These are phyloP conservation scores for Anadara kagoshimensis DNA, from an alignment of 1,140 invertebrate species.

Conservation along the genomic window DNA sequence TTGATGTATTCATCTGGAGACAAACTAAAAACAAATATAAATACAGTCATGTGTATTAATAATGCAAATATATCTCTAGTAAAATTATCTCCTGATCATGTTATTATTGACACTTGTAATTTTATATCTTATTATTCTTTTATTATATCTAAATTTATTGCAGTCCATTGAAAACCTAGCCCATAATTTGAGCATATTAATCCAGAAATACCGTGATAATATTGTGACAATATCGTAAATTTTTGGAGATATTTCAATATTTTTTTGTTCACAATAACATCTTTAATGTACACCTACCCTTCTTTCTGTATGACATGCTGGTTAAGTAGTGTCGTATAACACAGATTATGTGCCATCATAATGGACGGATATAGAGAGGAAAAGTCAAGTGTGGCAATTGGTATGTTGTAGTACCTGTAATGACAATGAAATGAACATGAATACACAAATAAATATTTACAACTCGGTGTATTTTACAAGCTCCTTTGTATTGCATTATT, in stretches of 20 bases:
- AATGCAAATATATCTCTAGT: not conserved
- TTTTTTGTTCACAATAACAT: no score
- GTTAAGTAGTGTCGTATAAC: conserved; percentile 94
- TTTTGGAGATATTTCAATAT: no score
- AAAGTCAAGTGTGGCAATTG: conserved; percentile 99
- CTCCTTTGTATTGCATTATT: not conserved
- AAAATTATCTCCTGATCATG: no score
- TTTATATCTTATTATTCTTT: no score
- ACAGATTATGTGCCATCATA: conserved; percentile 99
- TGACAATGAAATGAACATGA: conserved; percentile 8
- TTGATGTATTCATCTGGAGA: conserved; percentile 86
- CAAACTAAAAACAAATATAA: conserved; percentile 70
- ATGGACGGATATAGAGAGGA: conserved; percentile 99
- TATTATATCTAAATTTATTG: no score
- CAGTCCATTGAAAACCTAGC: no score
- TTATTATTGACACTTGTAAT: no score
- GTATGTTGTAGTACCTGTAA: conserved; percentile 90
- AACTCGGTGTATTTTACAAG: not conserved
- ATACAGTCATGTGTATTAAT: not conserved
- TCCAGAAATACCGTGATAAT: no score
- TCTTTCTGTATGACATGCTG: conserved; percentile 59
- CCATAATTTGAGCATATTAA: no score
- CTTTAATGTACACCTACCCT: conserved; percentile 66
- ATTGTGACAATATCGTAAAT: no score
- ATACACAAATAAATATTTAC: not conserved